phyloP scores from a whole-genome alignment of 1,140 invertebrate species.

The Brachionus calyciflorus region DNA sequence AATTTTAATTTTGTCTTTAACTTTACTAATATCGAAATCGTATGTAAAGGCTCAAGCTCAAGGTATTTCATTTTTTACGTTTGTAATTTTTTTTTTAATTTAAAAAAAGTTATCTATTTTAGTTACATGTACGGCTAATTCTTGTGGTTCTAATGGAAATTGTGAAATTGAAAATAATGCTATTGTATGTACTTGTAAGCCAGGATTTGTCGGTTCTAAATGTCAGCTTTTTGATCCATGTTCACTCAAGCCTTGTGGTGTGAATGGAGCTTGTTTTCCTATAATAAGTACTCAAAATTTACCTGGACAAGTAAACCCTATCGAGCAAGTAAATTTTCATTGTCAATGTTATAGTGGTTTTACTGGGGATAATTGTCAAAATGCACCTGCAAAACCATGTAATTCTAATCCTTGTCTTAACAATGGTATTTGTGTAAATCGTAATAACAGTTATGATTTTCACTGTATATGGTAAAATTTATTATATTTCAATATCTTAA shows the following conservation, averaged over 20 bases:
- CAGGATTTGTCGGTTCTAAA: slow-evolving; percentile 14
- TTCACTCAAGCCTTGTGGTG: slow-evolving; percentile 5
- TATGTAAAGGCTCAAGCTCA: background rate
- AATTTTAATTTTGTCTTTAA: background rate
- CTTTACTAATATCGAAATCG: background rate
- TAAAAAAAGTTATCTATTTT: background rate
- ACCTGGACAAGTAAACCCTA: slow-evolving; percentile 27
- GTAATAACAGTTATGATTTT: slow-evolving; percentile 40
- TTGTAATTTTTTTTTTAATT: background rate
- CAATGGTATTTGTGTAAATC: slow-evolving; percentile 25
- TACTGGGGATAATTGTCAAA: slow-evolving; percentile 36
- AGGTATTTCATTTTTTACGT: background rate
- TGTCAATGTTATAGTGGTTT: slow-evolving; percentile 47
- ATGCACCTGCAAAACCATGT: slow-evolving; percentile 20
- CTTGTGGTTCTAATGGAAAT: slow-evolving; percentile 18
- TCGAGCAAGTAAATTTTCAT: slow-evolving; percentile 38
- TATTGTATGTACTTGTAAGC: slow-evolving; percentile 23
- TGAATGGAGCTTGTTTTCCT: slow-evolving; percentile 41
- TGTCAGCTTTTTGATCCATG: slow-evolving; percentile 42
- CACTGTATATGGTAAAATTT: background rate
- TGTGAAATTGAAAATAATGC: slow-evolving; percentile 31
- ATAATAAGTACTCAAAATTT: background rate
- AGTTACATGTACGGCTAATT: background rate
- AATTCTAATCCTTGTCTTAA: slow-evolving; percentile 42
- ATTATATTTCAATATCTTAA: background rate